Conservation (phyloP, 2,113 vertebrate genomes). For the Nymphicus hollandicus region DNA sequence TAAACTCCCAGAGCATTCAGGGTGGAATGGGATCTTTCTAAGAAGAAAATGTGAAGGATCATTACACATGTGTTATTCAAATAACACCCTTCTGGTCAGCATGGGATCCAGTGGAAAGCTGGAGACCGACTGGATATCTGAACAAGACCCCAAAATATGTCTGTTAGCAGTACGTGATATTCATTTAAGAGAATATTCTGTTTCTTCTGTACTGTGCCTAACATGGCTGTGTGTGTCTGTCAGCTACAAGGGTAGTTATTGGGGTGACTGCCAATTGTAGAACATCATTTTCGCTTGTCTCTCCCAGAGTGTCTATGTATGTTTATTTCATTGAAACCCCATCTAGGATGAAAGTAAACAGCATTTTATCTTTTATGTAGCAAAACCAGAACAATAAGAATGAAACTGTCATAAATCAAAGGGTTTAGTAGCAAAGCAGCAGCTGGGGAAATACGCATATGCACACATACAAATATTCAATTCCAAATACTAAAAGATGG, state of each 20-base stretch:
- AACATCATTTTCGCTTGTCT: background rate
- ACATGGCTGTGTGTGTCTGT: background rate
- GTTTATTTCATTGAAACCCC: background rate
- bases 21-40: background rate
- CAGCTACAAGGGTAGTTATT: background rate
- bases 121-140: background rate
- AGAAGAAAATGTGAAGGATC: rapidly evolving
- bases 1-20: background rate
- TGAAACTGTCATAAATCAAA: background rate
- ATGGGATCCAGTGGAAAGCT: background rate
- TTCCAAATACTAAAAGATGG: background rate
- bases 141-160: background rate
- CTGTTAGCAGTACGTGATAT: background rate
- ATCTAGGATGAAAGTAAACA: background rate
- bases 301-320: background rate
- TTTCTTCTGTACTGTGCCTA: background rate
- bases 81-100: background rate
- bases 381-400: background rate
- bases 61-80: no score
- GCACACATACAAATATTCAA: background rate
- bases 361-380: background rate
- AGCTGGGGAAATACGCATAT: background rate
- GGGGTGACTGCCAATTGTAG: background rate
- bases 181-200: background rate
- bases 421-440: background rate